A percentile compares a stretch with the other conserved stretches of the same genome.
phyloP scores from a whole-genome alignment of 2,888 invertebrate species.

The Alentia gelatinosa region DNA sequence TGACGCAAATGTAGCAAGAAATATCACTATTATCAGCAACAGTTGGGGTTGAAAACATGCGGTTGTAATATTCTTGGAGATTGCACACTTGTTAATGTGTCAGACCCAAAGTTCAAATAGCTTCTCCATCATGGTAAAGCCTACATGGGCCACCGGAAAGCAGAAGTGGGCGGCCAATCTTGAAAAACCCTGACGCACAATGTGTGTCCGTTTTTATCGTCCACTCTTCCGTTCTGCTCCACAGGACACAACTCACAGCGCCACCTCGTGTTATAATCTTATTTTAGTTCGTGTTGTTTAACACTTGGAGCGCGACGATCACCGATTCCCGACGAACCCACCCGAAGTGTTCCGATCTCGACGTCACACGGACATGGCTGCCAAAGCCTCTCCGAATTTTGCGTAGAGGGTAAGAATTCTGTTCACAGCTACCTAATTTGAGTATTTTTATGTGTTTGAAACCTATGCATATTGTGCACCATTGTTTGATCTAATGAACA shows the following conservation, averaged over 20 bases:
- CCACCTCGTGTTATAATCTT: neutral
- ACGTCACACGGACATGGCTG: conserved; percentile 48
- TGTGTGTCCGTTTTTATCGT: no score
- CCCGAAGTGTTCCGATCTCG: conserved; percentile 2
- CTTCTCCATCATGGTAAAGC: no score
- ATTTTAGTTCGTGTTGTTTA: neutral
- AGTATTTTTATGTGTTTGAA: neutral
- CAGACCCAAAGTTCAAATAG: no score
- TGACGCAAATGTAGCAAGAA: no score
- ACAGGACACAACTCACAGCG: neutral
- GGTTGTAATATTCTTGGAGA: no score
- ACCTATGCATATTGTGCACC: neutral
- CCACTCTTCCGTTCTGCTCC: no score
- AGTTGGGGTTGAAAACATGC: no score
- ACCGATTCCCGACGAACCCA: neutral
- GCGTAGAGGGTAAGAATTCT: conserved; percentile 43
- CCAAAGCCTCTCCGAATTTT: conserved; percentile 32
- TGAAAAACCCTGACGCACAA: no score
- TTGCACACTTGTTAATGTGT: no score
- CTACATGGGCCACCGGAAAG: no score
- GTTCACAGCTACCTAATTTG: neutral
- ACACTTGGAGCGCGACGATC: neutral
- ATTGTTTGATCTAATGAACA: neutral
- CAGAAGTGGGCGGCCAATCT: no score
- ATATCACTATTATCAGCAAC: no score